Conservation (phyloP, 1,140 invertebrate species). For the Hermatobates lingyangjiaoensis region DNA sequence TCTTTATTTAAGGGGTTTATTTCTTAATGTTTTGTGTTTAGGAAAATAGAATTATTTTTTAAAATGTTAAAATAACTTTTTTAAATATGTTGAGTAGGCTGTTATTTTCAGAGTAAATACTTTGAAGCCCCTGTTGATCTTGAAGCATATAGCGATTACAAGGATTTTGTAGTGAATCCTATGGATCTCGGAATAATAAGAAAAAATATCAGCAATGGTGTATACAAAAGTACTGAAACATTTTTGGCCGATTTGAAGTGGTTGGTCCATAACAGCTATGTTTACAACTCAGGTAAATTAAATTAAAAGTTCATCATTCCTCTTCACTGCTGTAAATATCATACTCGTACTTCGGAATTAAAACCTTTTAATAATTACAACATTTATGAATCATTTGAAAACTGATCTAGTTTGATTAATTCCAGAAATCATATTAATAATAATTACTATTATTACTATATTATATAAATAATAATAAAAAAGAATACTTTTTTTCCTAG, state of each 20-base stretch:
- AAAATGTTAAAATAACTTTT: too few species aligned
- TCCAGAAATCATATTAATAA: not conserved
- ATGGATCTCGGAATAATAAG: slow-evolving; percentile 63
- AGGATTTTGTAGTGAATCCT: slow-evolving; percentile 61
- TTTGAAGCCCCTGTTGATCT: slow-evolving; percentile 44
- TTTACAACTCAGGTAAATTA: slow-evolving; percentile 66
- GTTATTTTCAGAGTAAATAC: too few species aligned
- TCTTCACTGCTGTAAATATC: too few species aligned
- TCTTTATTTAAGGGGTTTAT: too few species aligned
- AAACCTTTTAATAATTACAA: not conserved
- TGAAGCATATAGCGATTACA: slow-evolving; percentile 45
- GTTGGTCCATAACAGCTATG: slow-evolving; percentile 79
- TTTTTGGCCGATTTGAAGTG: slow-evolving; percentile 78
- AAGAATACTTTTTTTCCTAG: not conserved
- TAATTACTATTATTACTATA: not conserved
- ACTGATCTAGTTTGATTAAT: not conserved
- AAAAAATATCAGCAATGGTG: slow-evolving; percentile 51
- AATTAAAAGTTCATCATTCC: too few species aligned
- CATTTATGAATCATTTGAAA: not conserved
- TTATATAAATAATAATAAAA: not conserved
- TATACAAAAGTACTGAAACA: slow-evolving; percentile 76
- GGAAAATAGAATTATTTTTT: too few species aligned
- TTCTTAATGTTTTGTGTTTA: too few species aligned
- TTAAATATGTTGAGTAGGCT: too few species aligned
- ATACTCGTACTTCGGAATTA: not conserved